Conservation (phyloP, 2,113 vertebrate genomes). For the Rhineura floridana region DNA sequence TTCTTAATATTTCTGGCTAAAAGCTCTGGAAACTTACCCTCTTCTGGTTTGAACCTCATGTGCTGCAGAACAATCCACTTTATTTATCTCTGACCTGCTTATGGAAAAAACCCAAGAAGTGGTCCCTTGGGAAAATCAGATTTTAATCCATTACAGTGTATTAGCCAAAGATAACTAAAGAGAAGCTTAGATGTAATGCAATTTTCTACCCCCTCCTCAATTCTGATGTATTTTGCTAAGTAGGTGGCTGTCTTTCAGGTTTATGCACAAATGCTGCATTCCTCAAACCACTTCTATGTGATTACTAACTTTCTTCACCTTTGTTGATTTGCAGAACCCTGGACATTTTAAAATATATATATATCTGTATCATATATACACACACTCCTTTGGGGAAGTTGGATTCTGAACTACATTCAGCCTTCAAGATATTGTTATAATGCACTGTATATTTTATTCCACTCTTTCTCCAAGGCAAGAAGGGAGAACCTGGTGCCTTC, state of each 20-base stretch:
- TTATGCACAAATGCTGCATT: slow-evolving; percentile 12
- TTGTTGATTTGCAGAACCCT: neutral
- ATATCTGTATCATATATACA: too few relatives aligned
- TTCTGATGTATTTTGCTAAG: slow-evolving; percentile 13
- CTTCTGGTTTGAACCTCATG: neutral
- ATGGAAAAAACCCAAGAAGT: slow-evolving; percentile 50
- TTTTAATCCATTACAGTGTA: slow-evolving; percentile 52
- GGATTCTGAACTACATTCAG: neutral
- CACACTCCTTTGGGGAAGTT: too few relatives aligned
- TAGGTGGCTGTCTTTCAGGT: slow-evolving; percentile 40
- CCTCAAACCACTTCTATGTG: neutral
- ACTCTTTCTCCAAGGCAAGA: neutral
- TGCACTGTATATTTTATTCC: neutral
- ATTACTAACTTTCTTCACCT: neutral
- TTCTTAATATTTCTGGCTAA: slow-evolving; percentile 30
- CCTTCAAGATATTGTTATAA: neutral
- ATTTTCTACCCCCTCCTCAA: slow-evolving; percentile 21
- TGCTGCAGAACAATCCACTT: slow-evolving; percentile 33
- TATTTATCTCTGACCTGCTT: slow-evolving; percentile 57
- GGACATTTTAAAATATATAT: neutral
- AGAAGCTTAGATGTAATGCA: neutral
- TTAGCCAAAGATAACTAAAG: slow-evolving; percentile 55
- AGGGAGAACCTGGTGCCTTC: neutral
- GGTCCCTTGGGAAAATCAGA: slow-evolving; percentile 58
- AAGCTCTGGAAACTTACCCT: slow-evolving; percentile 41